Evolutionary conservation across 1,140 invertebrate species (phyloP).

Genomic region (Stenopsyche tienmushanensis): DNA sequence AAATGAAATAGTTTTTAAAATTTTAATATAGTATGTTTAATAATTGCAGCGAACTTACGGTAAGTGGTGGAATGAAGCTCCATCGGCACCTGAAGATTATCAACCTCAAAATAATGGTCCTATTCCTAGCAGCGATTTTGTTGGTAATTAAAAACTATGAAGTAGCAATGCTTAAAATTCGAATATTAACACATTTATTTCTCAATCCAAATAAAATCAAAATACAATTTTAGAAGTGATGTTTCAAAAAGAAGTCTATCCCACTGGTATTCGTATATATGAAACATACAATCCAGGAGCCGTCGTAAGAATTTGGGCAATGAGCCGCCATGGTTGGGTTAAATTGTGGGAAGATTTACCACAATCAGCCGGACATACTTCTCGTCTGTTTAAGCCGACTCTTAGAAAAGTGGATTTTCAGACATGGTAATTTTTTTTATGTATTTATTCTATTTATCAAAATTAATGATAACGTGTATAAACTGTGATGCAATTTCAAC

Average conservation of each 20-base stretch:
- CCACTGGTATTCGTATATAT: conserved; percentile 75
- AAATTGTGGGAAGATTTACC: conserved; percentile 76
- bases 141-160: conserved; percentile 62
- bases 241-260: conserved; percentile 75
- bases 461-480: too few relatives aligned
- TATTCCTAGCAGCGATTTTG: conserved; percentile 78
- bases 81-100: conserved; percentile 68
- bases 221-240: conserved; percentile 61
- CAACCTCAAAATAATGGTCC: conserved; percentile 70
- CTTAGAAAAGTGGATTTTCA: conserved; percentile 62
- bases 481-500: too few relatives aligned
- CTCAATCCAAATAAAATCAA: neutral
- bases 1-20: too few relatives aligned
- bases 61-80: conserved; percentile 81
- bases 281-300: conserved; percentile 91
- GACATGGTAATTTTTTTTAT: conserved; percentile 61
- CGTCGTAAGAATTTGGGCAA: conserved; percentile 78
- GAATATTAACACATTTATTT: too few relatives aligned
- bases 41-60: conserved; percentile 82
- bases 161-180: neutral
- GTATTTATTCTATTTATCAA: neutral
- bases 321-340: conserved; percentile 62
- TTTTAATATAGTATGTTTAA: too few relatives aligned
- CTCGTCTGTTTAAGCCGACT: conserved; percentile 75
- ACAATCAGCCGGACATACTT: conserved; percentile 60